Percentiles rank a stretch among this genome's conserved stretches.
Evolutionary conservation across 2,797 vertebrate genomes (phyloP).

Genomic region (Valencia hispanica): DNA sequence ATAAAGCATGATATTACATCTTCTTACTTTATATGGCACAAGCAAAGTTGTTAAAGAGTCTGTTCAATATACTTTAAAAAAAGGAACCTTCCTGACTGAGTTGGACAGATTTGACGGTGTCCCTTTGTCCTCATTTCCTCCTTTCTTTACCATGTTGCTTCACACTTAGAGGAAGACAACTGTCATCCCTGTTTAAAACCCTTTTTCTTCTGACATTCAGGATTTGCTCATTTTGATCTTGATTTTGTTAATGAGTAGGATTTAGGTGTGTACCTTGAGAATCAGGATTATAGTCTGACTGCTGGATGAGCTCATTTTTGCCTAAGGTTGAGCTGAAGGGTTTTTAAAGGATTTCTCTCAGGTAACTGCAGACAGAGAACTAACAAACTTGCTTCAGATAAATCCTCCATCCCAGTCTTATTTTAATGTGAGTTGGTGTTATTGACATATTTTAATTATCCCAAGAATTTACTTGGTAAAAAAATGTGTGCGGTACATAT

Average conservation of each 20-base stretch:
- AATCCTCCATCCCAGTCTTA: slow-evolving; percentile 31
- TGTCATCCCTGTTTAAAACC: slow-evolving; percentile 17
- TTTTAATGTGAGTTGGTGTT: slow-evolving; percentile 4
- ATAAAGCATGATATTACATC: background rate
- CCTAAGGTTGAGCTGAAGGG: slow-evolving; percentile 22
- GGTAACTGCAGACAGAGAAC: slow-evolving; percentile 29
- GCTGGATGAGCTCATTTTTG: slow-evolving; percentile 17
- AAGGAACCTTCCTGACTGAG: background rate
- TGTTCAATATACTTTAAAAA: background rate
- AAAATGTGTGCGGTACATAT: slow-evolving; percentile 32
- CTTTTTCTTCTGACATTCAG: slow-evolving; percentile 5
- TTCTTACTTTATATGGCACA: background rate
- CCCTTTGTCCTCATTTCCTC: background rate
- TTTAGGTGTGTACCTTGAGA: slow-evolving; percentile 24
- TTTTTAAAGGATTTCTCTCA: slow-evolving; percentile 26
- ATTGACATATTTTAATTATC: slow-evolving; percentile 57
- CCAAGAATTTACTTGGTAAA: slow-evolving; percentile 28
- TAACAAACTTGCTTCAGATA: slow-evolving; percentile 15
- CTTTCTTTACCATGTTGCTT: background rate
- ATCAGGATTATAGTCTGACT: slow-evolving; percentile 18
- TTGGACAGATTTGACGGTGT: background rate
- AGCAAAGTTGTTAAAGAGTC: background rate
- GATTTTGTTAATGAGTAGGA: slow-evolving; percentile 32
- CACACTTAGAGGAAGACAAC: slow-evolving; percentile 25
- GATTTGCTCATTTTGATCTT: slow-evolving; percentile 32